Evolutionary conservation across 2,888 invertebrate species (phyloP), one percentile per base, ranked within the genome.

Genomic region (Thysanoteuthis rhombus): DNA sequence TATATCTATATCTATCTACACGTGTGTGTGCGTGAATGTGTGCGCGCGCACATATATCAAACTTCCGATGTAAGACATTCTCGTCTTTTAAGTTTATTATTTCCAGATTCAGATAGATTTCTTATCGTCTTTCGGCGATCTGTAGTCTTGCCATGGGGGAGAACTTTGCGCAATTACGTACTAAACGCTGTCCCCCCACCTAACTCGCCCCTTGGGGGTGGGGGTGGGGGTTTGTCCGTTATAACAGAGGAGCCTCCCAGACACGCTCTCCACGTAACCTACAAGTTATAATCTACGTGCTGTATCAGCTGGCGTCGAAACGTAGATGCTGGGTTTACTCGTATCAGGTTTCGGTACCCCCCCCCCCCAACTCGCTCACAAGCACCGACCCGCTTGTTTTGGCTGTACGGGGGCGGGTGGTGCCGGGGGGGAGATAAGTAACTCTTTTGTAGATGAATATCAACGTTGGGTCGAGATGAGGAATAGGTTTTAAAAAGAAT

Each of bases 201-300:
- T n/a, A n/a, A 28, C 32, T 12, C 32, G 32, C 75, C 32, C 12
- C 19, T n/a, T 75, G 12, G 75, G n/a, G 75, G 75, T 8, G 12
- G n/a, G 75, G n/a, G 3, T n/a, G 4, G 75, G n/a, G n/a, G n/a
- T n/a, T n/a, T n/a, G n/a, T n/a, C n/a, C 52, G 25, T 25, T 52
- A 52, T 4, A 52, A 52, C 5, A 52, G 22, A 52, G 52, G 5
- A 25, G 22, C 22, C n/a, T 75, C n/a, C 75, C 22, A n/a, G n/a
- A n/a, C 75, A 75, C n/a, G n/a, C n/a, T n/a, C 75, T 75, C n/a
- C n/a, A 75, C 16, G n/a, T 75, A n/a, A 75, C 16, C 75, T 75
- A 75, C 75, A n/a, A 75, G n/a, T 75, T n/a, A 75, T 75, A 75
- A 75, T 75, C 75, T 75, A 75, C 75, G 75, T n/a, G 75, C 75